Base-by-base conservation (phyloP, 2,797 vertebrate species). In the Enteromius fasciolatus region DNA sequence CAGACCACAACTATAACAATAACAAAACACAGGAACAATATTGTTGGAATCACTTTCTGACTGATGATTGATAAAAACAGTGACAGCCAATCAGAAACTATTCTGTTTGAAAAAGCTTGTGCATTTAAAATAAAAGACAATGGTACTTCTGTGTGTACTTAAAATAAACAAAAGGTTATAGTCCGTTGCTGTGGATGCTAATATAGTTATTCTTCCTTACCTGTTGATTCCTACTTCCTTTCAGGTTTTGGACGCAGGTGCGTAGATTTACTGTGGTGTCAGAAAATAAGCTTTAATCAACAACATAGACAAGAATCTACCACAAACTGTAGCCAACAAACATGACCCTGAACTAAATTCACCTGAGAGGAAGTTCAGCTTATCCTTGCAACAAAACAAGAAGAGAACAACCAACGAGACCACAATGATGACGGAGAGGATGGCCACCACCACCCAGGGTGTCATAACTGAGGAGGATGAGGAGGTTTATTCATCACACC, bases 321-420 rank as follows among this genome's bases (percentile, higher is more conserved):
- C 76, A 44, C 3, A 23, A 50, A 14, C 6, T 63, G 25, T 25
- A 66, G 3, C n/a, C 18, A 67, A 41, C 12, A 1, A 81, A 78
- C 4, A 41, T 1, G 57, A 52, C 31, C 72, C 57, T 33, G 18
- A 39, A 33, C 1, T 18, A 57, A 17, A 86, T 87, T 20, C 91
- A 95, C 95, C 93, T 11, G 94, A 94, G 54, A 95, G 89, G 41
- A 95, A 85, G 68, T 93, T 95, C 48, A 95, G 89, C 82, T 94
- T 95, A 86, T 95, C 94, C 86, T 94, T 95, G 87, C 94, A 95
- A 90, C 94, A 95, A 89, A 94, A 94, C 78, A 95, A 89, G 18
- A 93, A 90, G 66, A 95, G 89, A 81, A 95, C 92, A 83, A 94
- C 90, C 33, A 94, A 92, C 64, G 93, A 94, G 64, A 94, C 87